Base-by-base conservation (phyloP, 1,140 invertebrate species). In the Eupeodes corollae region DNA sequence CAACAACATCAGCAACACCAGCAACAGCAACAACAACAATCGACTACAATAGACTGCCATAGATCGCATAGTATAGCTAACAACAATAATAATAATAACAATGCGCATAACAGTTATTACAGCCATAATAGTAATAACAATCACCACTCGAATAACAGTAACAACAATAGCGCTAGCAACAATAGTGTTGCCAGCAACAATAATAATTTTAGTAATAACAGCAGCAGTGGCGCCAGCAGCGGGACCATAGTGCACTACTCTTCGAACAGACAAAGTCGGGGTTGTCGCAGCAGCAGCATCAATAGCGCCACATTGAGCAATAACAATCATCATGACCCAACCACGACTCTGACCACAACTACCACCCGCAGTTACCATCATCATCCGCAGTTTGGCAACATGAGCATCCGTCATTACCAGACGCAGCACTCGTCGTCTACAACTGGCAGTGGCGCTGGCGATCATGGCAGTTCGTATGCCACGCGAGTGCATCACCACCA, bases 321-420 rank as follows among this genome's bases (percentile, higher is more conserved):
- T 30, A 42, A 42, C 40, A 57, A 58, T 53, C 55, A 58, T 43
- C 46, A 53, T 40, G 51, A 42, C 42, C 51, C 52, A 9, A 51
- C 53, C 14, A 54, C 58, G n/a, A 55, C 61, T 15, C 59, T 57
- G 32, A 52, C 61, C 16, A 61, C 61, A 49, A 42, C 30, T 38
- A 45, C 3, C 45, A 51, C 9, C 31, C 35, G 33, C 46, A 49
- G 40, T 49, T 21, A 14, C 52, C 38, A 61, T 50, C 59, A 59
- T 53, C 57, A 61, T 56, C 59, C 59, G 18, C 59, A 61, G 31
- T 61, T 61, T 42, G 59, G 59, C 32, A 61, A 61, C 43, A 61
- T 61, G 59, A 54, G 57, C 9, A 54, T 61, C n/a, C 43, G 59
- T 10, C 57, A 59, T 41, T 48, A 48, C 46, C 50, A 43, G 3